Evolutionary conservation across 2,888 invertebrate species (phyloP).

Genomic region (Laothoe populi): DNA sequence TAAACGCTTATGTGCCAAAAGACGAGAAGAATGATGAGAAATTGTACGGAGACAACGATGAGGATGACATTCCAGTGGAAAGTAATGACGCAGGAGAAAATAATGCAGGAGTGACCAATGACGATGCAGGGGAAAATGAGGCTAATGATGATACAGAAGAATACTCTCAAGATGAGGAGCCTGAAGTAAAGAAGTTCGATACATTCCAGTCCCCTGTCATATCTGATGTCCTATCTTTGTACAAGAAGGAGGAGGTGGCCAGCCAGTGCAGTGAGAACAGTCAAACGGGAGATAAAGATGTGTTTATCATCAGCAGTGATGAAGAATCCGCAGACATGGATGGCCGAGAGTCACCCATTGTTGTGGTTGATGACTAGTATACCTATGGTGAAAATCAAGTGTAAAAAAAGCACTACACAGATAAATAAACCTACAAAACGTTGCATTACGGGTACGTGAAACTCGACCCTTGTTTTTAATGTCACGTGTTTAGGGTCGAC

Average conservation of each 20-base stretch:
- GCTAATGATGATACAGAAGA: neutral
- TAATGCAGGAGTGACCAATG: neutral
- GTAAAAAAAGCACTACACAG: neutral
- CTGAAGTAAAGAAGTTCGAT: slow-evolving; percentile 32
- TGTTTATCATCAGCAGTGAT: slow-evolving; percentile 41
- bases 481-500: neutral
- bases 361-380: slow-evolving; percentile 56
- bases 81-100: neutral
- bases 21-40: slow-evolving; percentile 75
- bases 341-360: slow-evolving; percentile 50
- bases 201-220: slow-evolving; percentile 67
- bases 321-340: slow-evolving; percentile 60
- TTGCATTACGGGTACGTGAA: neutral
- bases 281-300: slow-evolving; percentile 4
- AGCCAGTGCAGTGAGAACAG: slow-evolving; percentile 30
- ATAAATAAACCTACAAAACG: neutral
- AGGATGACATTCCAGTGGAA: slow-evolving; percentile 35
- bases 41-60: slow-evolving; percentile 69
- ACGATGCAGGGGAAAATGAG: neutral
- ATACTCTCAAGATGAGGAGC: neutral
- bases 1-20: slow-evolving; percentile 68
- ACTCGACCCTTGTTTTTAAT: neutral
- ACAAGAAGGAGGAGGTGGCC: slow-evolving; percentile 51
- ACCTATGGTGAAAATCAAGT: neutral
- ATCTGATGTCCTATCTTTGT: slow-evolving; percentile 74